Conservation (phyloP, 2,888 invertebrate species). For the Diachrysia chrysitis region DNA sequence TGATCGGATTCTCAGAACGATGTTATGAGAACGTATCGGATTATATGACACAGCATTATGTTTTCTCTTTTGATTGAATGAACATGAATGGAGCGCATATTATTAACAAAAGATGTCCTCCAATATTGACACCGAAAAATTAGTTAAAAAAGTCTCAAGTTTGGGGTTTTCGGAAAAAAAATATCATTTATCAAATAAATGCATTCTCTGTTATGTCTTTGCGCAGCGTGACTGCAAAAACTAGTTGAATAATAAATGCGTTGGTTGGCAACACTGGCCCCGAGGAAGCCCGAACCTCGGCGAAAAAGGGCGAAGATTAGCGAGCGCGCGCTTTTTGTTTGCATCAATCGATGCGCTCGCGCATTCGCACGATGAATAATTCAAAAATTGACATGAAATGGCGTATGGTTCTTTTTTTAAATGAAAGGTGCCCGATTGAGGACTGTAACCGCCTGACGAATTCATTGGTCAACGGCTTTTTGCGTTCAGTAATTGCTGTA, state of each 20-base stretch:
- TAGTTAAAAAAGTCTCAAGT: conserved; percentile 66
- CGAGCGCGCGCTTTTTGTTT: conserved; percentile 87
- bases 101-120: conserved; percentile 72
- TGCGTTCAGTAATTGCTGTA: conserved; percentile 85
- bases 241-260: conserved; percentile 87
- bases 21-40: conserved; percentile 71
- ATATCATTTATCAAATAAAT: conserved; percentile 88
- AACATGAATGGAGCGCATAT: conserved; percentile 72
- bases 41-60: conserved; percentile 76
- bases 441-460: conserved; percentile 89
- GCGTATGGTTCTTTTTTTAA: conserved; percentile 89
- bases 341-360: conserved; percentile 89
- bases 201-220: conserved; percentile 86
- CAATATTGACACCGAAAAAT: conserved; percentile 82
- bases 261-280: conserved; percentile 84
- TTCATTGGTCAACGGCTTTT: conserved; percentile 89
- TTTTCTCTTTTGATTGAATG: conserved; percentile 75
- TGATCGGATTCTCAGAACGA: conserved; percentile 72
- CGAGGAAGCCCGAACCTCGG: conserved; percentile 78
- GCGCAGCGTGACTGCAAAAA: conserved; percentile 88
- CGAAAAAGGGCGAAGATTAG: conserved; percentile 88
- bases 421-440: conserved; percentile 89
- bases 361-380: conserved; percentile 89
- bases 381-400: conserved; percentile 90
- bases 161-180: conserved; percentile 70